These are phyloP conservation scores for Anthonomus grandis DNA, from an alignment of 1,140 invertebrate genomes.

Conservation along the genomic window DNA sequence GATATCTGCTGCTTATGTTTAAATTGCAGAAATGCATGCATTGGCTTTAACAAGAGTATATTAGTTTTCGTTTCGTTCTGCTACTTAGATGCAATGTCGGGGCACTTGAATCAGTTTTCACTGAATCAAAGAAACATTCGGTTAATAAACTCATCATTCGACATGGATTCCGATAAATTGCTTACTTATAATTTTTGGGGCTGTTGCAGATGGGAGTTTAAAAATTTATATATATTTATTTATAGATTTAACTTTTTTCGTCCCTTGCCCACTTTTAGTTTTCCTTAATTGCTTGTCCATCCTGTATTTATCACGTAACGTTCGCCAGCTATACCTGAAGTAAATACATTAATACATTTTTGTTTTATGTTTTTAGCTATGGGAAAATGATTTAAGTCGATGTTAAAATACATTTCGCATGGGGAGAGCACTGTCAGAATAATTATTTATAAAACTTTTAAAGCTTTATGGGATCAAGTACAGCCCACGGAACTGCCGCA, in stretches of 20 bases:
- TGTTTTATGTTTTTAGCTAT: neutral
- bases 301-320: constrained; percentile 1
- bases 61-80: neutral
- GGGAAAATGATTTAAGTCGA: neutral
- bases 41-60: neutral
- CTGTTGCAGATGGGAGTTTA: neutral
- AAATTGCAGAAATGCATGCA: neutral
- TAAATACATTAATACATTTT: constrained; percentile 5
- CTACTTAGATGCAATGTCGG: neutral
- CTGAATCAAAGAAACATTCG: constrained; percentile 8
- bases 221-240: neutral
- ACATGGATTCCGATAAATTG: neutral
- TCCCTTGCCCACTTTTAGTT: constrained; percentile 1
- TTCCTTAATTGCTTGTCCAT: neutral
- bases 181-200: neutral
- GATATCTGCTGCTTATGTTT: constrained; percentile 1
- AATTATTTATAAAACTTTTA: constrained; percentile 23
- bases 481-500: constrained; percentile 25
- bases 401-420: constrained; percentile 1
- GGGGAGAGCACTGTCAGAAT: constrained; percentile 25
- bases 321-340: neutral
- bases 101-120: constrained; percentile 9
- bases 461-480: constrained; percentile 23
- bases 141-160: neutral
- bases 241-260: neutral